Base-by-base conservation (phyloP, 2,888 invertebrate species). In the Ennomos erosarius region DNA sequence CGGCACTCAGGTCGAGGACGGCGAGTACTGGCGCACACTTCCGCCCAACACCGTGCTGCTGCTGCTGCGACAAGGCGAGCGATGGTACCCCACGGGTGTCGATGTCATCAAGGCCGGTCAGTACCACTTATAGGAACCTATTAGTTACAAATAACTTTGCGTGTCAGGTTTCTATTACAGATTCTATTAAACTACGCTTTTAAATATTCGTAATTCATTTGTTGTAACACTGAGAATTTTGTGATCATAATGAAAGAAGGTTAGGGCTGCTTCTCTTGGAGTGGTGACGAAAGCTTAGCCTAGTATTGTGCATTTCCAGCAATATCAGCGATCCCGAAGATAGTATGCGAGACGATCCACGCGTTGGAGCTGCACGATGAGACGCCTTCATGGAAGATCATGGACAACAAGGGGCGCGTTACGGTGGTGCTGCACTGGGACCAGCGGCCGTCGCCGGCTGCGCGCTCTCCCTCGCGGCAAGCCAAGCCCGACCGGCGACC, bases 381-480 rank as follows among this genome's bases (percentile, higher is more conserved):
- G 93, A 97, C 98, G 88, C 98, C 98, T 85, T 97, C 98, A 93
- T 98, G 98, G 98, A 98, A 98, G 93, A 98, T 98, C 94, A 98
- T 98, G 98, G 98, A 98, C 95, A 98, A 98, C 95, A 97, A 98
- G 94, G 98, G 98, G 88, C 96, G 98, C 88, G 97, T 98, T 93
- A 98, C 98, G 82, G 98, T 98, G 93, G 98, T 98, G 87, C 94
- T 98, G 88, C 98, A 98, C 93, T 98, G 98, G 98, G 98, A 98
- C 94, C 98, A 97, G 93, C 95, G 97, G 77, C 96, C 94, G 76
- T 94, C 94, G 76, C 93, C 93, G 79, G 93, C 93, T 72, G 94
- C 94, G 79, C 90, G 92, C 69, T 91, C 91, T 62, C 92, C 92
- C 67, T 87, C 87, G 82, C 90, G 90, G 58, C 88, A 90, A 71